Evolutionary conservation across 2,888 invertebrate species (phyloP), one percentile per base, ranked within the genome.

Genomic region (Coenonympha glycerion): DNA sequence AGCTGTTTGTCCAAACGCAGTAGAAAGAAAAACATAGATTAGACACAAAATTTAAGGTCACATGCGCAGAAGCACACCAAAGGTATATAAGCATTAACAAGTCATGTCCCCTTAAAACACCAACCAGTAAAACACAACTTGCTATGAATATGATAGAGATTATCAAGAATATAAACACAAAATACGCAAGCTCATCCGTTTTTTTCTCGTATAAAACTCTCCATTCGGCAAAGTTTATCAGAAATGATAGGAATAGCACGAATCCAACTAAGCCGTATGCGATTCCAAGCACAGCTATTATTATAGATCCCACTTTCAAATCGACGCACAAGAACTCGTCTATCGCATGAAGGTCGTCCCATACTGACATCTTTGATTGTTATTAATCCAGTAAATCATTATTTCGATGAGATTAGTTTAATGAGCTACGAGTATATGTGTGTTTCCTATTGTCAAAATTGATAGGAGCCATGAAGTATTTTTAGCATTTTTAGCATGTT

Each of bases 251-350:
- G 9, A 68, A 56, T 6, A 68, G 55, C 24, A 54, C 51, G 0
- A 69, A 13, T 1, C 65, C 65, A 1, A 68, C 33, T 2, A 63
- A 56, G 0, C 72, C 71, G 21, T 69, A 71, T 3, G 65, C 40
- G 0, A 66, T 56, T 6, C 68, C 69, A 5, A 64, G 33, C 13
- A 62, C 18, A 16, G 61, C 58, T 3, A 69, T 61, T 6, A 66
- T 18, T 3, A 61, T 45, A 0, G 62, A 49, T 15, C 67, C 71
- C 3, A 49, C 22, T n/a, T 56, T 64, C 11, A 71, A 19, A 9
- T 70, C 62, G 15, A 73, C 51, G 49, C 71, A 71, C 0, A 67
- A 36, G 31, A 67, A 69, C 5, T 57, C 47, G 18, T 61, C 57
- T 2, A 58, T 22, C 6, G 31, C 42, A 2, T 52, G 47, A 4